Conservation (phyloP, 2,888 invertebrate species). For the Trissolcus japonicus region DNA sequence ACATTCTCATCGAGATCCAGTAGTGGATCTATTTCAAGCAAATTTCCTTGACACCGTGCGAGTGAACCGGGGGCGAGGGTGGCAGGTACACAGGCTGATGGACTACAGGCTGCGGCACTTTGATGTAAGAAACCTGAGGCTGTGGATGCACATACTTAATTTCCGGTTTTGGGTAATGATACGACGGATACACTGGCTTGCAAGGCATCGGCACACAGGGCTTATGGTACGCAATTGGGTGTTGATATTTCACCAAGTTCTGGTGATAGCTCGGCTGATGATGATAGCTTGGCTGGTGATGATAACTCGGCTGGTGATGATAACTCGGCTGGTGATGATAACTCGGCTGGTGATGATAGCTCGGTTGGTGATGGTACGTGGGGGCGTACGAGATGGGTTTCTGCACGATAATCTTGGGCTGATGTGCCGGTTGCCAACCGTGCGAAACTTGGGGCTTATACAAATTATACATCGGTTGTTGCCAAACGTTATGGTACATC, state of each 20-base stretch:
- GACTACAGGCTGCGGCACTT: conserved; percentile 56
- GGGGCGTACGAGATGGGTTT: conserved; percentile 68
- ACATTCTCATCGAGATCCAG: conserved; percentile 26
- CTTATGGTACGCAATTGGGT: conserved; percentile 60
- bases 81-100: conserved; percentile 45
- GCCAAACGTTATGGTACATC: conserved; percentile 22
- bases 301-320: conserved; percentile 62
- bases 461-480: conserved; percentile 17
- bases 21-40: conserved; percentile 47
- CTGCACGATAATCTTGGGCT: conserved; percentile 60
- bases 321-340: conserved; percentile 60
- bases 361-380: conserved; percentile 30
- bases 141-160: conserved; percentile 42
- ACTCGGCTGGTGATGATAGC: no score
- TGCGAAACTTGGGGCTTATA: not conserved
- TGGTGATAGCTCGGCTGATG: conserved; percentile 57
- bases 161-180: conserved; percentile 42
- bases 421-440: conserved; percentile 35
- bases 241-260: conserved; percentile 38
- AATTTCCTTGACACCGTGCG: conserved; percentile 43
- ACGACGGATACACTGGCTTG: conserved; percentile 43
- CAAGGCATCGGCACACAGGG: conserved; percentile 55
- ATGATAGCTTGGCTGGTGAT: conserved; percentile 62
- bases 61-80: conserved; percentile 38
- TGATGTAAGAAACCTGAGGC: conserved; percentile 56